Base-by-base conservation (phyloP, 2,113 vertebrate species). In the Bettongia penicillata region DNA sequence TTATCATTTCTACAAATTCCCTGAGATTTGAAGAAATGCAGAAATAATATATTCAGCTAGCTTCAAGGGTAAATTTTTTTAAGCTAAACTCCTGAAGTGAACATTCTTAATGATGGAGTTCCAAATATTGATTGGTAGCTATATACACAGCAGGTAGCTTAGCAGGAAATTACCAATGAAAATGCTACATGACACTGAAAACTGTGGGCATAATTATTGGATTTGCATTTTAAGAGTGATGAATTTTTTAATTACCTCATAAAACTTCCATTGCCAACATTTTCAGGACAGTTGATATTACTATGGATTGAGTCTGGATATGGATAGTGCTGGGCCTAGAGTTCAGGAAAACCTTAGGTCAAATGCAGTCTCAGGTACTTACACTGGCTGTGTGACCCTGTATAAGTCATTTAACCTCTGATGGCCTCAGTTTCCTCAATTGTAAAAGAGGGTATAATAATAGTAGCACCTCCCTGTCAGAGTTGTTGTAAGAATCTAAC, bases 1-100 rank as follows among this genome's bases (percentile, higher is more conserved):
- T 94, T 93, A 93, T 25, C 16, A 53, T 89, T 50, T 90, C 28
- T 95, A 93, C 12, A 94, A 92, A 95, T 90, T 37, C n/a, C 92
- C 28, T 19, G 48, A 50, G 48, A 4, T 28, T 43, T 43, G n/a
- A 43, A 95, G 68, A 95, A 97, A 96, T 84, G 19, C 10, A 77
- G 26, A 96, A 92, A 89, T 94, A 61, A 89, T 3, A 55, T 50
- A 91, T 49, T 95, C 31, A 53, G 43, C 95, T 77, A 94, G 11
- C 12, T 51, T 95, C 92, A 90, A 53, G 22, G 23, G n/a, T 25
- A 48, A 93, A 95, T 51, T 12, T 68, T 47, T 47, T 55, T 53
- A 52, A 89, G 53, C 31, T 84, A 53, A 90, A 91, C 91, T 93
- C 37, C 28, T 95, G 89, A 93, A 95, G 48, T 55, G 50, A 52